phyloP scores from a whole-genome alignment of 2,888 invertebrate genomes.

The Ametastegia equiseti region DNA sequence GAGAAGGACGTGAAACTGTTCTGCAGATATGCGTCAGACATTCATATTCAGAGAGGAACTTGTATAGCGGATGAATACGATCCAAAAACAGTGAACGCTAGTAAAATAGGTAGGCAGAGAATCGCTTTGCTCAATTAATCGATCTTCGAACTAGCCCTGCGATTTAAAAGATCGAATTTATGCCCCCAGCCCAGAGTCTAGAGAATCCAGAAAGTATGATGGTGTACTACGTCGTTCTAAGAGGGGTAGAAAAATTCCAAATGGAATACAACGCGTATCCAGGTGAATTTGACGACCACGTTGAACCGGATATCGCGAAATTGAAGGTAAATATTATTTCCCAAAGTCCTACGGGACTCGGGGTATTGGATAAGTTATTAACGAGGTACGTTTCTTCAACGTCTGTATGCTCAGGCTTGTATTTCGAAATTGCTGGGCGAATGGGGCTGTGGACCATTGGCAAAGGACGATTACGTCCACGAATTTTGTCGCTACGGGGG shows the following conservation, averaged over 20 bases:
- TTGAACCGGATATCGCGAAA: slow-evolving; percentile 93
- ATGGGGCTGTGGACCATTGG: slow-evolving; percentile 87
- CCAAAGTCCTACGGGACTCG: too few relatives aligned
- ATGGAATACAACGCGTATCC: slow-evolving; percentile 93
- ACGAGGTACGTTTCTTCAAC: background rate
- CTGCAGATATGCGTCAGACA: slow-evolving; percentile 91
- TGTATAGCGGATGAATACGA: slow-evolving; percentile 91
- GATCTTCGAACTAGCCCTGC: slow-evolving; percentile 52
- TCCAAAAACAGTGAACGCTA: slow-evolving; percentile 79
- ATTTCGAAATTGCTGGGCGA: slow-evolving; percentile 87
- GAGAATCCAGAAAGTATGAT: slow-evolving; percentile 92
- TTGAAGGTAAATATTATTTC: slow-evolving; percentile 81
- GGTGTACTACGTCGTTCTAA: slow-evolving; percentile 92
- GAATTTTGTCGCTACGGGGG: slow-evolving; percentile 98
- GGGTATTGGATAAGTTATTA: background rate
- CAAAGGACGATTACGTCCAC: slow-evolving; percentile 95
- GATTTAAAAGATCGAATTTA: slow-evolving; percentile 38
- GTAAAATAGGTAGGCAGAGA: slow-evolving; percentile 77
- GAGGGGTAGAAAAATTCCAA: slow-evolving; percentile 94
- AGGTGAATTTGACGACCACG: slow-evolving; percentile 89
- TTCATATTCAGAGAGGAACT: slow-evolving; percentile 88
- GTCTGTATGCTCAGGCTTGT: slow-evolving; percentile 74
- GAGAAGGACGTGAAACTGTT: slow-evolving; percentile 91
- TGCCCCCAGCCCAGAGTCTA: slow-evolving; percentile 81
- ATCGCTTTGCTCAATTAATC: background rate